Evolutionary conservation across 2,113 vertebrate genomes (phyloP).

Genomic region (Aptenodytes patagonicus): DNA sequence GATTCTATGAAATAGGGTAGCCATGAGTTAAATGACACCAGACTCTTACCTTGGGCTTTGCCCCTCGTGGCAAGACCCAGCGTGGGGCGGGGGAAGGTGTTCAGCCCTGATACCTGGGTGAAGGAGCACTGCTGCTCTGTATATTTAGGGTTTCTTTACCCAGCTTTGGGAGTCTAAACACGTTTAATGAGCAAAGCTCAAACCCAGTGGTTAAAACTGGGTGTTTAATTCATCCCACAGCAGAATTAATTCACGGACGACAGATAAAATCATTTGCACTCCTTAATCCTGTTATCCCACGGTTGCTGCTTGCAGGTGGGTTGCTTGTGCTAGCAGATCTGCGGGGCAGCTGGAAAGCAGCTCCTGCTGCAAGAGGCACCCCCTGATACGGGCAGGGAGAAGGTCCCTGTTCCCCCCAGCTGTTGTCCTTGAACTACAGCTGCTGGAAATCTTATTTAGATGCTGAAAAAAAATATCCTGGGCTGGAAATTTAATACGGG

Average conservation of each 20-base stretch:
- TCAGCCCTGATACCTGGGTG: background rate
- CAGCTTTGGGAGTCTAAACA: background rate
- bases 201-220: background rate
- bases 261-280: background rate
- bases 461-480: background rate
- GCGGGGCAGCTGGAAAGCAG: background rate
- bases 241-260: fast-evolving
- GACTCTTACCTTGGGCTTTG: background rate
- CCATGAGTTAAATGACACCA: background rate
- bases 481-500: background rate
- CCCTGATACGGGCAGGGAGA: background rate
- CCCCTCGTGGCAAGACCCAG: background rate
- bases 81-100: background rate
- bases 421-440: background rate
- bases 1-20: no score
- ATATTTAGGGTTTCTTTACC: background rate
- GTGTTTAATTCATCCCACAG: background rate
- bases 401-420: background rate
- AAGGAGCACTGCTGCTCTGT: background rate
- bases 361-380: background rate
- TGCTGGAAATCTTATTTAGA: background rate
- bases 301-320: background rate
- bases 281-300: background rate
- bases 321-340: background rate
- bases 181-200: background rate